Percentiles rank a stretch among this genome's conserved stretches.
These are phyloP conservation scores for Diabrotica balteata DNA, from an alignment of 2,888 invertebrate species.

Conservation along the genomic window DNA sequence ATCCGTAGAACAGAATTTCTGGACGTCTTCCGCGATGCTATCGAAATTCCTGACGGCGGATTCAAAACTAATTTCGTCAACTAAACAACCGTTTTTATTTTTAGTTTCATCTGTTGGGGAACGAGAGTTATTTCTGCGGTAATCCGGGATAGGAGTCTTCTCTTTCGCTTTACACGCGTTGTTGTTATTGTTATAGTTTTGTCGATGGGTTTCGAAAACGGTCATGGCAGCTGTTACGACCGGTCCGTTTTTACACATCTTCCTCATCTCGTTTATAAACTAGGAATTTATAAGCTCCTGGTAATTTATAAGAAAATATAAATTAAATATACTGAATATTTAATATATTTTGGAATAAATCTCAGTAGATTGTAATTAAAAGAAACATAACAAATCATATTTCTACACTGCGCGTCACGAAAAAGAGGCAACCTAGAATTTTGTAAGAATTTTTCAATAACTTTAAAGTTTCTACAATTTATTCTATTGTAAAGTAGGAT, in stretches of 20 bases:
- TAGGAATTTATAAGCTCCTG: too few relatives aligned
- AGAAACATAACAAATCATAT: too few relatives aligned
- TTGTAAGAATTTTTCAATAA: too few relatives aligned
- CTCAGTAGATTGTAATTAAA: too few relatives aligned
- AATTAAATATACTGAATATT: too few relatives aligned
- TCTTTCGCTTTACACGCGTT: background rate
- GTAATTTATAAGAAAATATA: too few relatives aligned
- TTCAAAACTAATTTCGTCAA: slow-evolving; percentile 54
- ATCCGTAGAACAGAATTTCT: slow-evolving; percentile 49
- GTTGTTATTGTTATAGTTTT: slow-evolving; percentile 22
- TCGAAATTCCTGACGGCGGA: slow-evolving; percentile 57
- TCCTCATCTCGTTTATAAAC: slow-evolving; percentile 45
- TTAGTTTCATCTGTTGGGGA: slow-evolving; percentile 37
- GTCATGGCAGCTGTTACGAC: slow-evolving; percentile 68
- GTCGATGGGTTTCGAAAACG: slow-evolving; percentile 58
- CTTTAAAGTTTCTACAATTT: too few relatives aligned
- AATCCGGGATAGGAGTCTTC: slow-evolving; percentile 33
- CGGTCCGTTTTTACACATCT: slow-evolving; percentile 58
- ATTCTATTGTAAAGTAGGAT: too few relatives aligned
- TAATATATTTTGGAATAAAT: too few relatives aligned
- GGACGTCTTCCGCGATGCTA: slow-evolving; percentile 56
- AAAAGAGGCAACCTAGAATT: too few relatives aligned
- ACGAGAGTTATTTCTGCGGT: slow-evolving; percentile 22
- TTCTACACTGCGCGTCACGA: too few relatives aligned
- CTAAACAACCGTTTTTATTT: slow-evolving; percentile 44